Evolutionary conservation across 2,113 vertebrate genomes (phyloP).

Genomic region (Lanius ludovicianus): DNA sequence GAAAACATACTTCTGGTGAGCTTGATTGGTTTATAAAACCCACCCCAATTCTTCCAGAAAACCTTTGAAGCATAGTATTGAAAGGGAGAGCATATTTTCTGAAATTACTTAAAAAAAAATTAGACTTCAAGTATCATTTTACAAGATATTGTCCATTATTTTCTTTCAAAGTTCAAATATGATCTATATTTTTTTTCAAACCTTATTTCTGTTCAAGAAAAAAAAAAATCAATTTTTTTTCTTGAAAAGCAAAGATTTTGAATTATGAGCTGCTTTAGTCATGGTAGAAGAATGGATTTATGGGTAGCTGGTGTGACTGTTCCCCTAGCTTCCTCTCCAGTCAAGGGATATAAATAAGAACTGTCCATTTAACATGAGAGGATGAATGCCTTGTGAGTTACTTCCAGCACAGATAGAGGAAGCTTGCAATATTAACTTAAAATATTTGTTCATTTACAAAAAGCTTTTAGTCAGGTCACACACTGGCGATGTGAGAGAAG

Average conservation of each 20-base stretch:
- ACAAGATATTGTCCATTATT: background rate
- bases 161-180: background rate
- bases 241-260: background rate
- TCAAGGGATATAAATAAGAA: background rate
- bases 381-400: background rate
- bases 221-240: background rate
- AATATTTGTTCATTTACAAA: background rate
- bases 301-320: background rate
- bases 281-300: background rate
- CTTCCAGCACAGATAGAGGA: background rate
- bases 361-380: background rate
- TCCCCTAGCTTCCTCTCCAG: background rate
- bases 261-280: background rate
- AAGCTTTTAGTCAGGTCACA: background rate
- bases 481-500: background rate
- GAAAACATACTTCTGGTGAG: background rate
- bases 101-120: background rate
- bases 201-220: background rate
- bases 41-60: background rate
- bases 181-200: background rate
- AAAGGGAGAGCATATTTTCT: background rate
- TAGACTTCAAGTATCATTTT: background rate
- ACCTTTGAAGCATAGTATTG: background rate
- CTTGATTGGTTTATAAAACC: accelerated
- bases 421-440: background rate